Evolutionary conservation across 2,888 invertebrate genomes (phyloP).

Genomic region (Hecatera dysodea): DNA sequence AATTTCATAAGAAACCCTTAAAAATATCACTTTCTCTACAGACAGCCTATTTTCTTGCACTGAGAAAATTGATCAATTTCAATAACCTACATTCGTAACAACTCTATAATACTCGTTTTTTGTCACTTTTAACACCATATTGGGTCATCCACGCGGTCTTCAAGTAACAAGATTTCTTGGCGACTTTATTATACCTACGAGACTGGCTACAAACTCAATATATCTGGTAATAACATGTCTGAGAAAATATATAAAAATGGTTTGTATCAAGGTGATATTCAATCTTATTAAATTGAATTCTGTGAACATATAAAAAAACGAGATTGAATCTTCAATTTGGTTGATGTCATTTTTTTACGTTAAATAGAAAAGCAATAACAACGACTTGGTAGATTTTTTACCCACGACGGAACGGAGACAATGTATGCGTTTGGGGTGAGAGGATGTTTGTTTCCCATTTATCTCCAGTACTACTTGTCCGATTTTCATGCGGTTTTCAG

Average conservation of each 20-base stretch:
- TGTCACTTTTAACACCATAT: neutral
- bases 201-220: constrained; percentile 47
- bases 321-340: constrained; percentile 36
- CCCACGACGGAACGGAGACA: neutral
- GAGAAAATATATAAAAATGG: constrained; percentile 27
- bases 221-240: constrained; percentile 39
- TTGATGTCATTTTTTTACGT: neutral
- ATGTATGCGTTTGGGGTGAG: too few species aligned
- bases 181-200: constrained; percentile 28
- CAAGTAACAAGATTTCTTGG: constrained; percentile 18
- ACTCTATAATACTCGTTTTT: neutral
- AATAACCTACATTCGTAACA: neutral
- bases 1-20: too few species aligned
- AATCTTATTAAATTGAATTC: constrained; percentile 23
- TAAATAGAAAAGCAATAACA: constrained; percentile 3
- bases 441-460: too few species aligned
- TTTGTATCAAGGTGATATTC: constrained; percentile 26
- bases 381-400: neutral
- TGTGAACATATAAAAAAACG: constrained; percentile 10
- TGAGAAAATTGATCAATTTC: too few species aligned
- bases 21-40: neutral
- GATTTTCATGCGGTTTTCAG: too few species aligned
- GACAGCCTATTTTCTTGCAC: too few species aligned
- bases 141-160: neutral
- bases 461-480: too few species aligned